phyloP scores from a whole-genome alignment of 92 coral and sea anemone species.

The Epizoanthus stellaris region DNA sequence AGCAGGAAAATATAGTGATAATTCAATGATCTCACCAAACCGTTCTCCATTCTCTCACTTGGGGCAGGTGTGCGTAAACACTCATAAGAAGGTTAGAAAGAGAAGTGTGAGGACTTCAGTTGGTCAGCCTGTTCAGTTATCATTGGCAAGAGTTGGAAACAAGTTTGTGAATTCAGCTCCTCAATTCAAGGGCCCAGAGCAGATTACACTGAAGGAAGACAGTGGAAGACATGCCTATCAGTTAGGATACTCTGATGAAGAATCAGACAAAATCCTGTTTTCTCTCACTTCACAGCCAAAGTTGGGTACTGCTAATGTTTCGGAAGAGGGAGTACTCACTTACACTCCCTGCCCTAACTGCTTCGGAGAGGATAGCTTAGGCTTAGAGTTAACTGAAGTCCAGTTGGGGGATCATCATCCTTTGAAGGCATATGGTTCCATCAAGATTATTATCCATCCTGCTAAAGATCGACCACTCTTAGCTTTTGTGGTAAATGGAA shows the following conservation, averaged over 20 bases:
- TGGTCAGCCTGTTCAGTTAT: neutral
- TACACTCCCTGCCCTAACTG: neutral
- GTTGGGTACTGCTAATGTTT: neutral
- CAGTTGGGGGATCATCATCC: neutral
- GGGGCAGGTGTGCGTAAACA: neutral
- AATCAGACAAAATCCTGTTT: neutral
- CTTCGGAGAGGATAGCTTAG: neutral
- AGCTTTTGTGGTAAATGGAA: neutral
- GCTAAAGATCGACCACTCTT: neutral
- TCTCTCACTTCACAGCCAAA: neutral
- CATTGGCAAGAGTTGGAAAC: neutral
- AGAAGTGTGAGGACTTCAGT: neutral
- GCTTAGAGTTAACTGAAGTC: neutral
- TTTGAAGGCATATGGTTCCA: neutral
- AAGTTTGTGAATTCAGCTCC: neutral
- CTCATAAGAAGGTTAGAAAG: neutral
- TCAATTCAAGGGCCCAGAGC: neutral
- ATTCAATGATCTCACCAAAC: too few species aligned
- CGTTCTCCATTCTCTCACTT: too few species aligned
- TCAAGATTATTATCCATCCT: neutral
- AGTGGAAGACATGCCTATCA: neutral
- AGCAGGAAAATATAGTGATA: too few species aligned
- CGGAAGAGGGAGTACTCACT: neutral
- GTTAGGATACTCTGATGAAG: neutral
- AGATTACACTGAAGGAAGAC: neutral